phyloP scores from a whole-genome alignment of 1,140 invertebrate species.

The Zaprionus ornatus region DNA sequence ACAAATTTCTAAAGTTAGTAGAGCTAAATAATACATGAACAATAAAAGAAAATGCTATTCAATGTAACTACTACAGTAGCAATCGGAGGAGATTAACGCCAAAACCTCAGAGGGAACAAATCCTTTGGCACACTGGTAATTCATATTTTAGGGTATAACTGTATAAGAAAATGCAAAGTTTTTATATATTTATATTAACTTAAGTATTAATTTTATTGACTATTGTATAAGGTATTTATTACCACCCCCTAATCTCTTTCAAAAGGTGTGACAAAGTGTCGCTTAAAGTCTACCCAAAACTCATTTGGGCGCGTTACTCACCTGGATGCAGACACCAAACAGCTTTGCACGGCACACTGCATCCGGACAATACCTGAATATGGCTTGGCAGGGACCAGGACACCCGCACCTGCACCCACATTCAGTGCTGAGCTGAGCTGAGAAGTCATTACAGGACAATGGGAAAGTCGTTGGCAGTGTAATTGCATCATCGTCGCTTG shows the following conservation, averaged over 20 bases:
- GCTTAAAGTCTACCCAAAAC: constrained; percentile 12
- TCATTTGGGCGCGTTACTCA: constrained; percentile 23
- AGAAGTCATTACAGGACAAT: constrained; percentile 75
- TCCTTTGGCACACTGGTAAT: neutral
- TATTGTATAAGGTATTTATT: too few species aligned
- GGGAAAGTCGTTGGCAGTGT: constrained; percentile 72
- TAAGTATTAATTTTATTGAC: neutral
- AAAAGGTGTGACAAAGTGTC: constrained; percentile 31
- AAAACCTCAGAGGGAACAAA: too few species aligned
- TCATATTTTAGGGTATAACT: neutral
- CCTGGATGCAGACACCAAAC: constrained; percentile 23
- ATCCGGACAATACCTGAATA: constrained; percentile 35
- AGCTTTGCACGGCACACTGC: constrained; percentile 47
- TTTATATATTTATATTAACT: neutral
- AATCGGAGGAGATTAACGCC: too few species aligned
- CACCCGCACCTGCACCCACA: neutral
- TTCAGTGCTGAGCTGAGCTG: constrained; percentile 13
- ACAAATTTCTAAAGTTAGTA: too few species aligned
- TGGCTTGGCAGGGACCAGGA: neutral
- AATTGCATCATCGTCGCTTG: constrained; percentile 72
- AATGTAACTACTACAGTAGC: too few species aligned
- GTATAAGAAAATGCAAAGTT: too few species aligned
- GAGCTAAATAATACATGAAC: too few species aligned
- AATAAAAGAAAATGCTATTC: too few species aligned
- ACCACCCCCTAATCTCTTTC: neutral